These are phyloP conservation scores for Pandion haliaetus DNA, from an alignment of 2,113 vertebrate species.

Conservation along the genomic window DNA sequence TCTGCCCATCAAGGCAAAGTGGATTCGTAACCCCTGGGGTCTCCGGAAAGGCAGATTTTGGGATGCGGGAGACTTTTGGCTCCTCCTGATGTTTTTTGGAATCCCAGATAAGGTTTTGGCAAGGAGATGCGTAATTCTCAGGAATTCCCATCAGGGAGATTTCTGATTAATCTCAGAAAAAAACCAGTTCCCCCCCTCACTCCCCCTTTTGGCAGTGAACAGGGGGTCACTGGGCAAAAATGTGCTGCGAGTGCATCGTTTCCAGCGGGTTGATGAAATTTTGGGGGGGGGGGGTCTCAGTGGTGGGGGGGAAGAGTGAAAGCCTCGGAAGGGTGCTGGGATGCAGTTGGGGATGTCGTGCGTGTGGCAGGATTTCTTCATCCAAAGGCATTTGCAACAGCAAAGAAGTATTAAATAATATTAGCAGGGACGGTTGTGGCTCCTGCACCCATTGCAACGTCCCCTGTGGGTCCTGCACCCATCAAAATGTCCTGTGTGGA, in stretches of 20 bases:
- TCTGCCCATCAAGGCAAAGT: not conserved
- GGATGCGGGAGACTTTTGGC: not conserved
- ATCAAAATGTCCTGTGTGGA: fast-evolving
- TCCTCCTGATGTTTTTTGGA: not conserved
- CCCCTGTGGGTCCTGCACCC: not conserved
- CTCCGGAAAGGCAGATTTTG: not conserved
- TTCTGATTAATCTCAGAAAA: not conserved
- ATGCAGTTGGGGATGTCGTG: not conserved
- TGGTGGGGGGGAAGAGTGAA: not conserved
- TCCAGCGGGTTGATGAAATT: no score
- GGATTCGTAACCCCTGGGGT: fast-evolving
- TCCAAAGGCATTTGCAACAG: no score
- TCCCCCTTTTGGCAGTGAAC: no score
- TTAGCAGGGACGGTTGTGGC: not conserved
- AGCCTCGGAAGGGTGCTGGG: not conserved
- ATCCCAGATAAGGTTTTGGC: not conserved
- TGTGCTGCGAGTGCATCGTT: fast-evolving
- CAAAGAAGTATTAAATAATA: not conserved
- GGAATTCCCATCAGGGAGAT: not conserved
- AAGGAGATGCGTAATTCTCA: not conserved
- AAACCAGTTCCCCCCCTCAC: not conserved
- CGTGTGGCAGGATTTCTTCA: fast-evolving
- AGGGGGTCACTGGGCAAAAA: not conserved
- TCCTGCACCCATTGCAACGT: not conserved
- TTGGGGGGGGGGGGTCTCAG: not conserved